phyloP scores from a whole-genome alignment of 2,113 vertebrate genomes.

The Atlantisia rogersi region DNA sequence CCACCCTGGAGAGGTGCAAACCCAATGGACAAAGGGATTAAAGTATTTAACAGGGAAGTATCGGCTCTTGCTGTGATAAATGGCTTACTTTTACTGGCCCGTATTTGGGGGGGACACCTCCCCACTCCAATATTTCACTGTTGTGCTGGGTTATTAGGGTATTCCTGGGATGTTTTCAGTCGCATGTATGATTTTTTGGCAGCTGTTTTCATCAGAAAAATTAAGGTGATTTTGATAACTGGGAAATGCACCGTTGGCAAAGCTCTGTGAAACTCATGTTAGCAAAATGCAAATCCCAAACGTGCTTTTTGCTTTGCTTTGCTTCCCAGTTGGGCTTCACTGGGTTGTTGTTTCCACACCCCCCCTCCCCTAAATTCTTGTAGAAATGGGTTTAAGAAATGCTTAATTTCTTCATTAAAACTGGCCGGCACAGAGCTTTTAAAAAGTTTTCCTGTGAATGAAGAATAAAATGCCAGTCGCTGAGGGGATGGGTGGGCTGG shows the following conservation, averaged over 20 bases:
- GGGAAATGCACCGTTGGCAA: slow-evolving; percentile 45
- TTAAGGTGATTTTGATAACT: slow-evolving; percentile 51
- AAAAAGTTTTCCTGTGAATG: neutral
- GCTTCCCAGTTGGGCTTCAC: slow-evolving; percentile 37
- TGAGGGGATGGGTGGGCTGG: too few species aligned
- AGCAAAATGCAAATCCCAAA: slow-evolving; percentile 24
- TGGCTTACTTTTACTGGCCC: slow-evolving; percentile 8
- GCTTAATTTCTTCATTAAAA: slow-evolving; percentile 32
- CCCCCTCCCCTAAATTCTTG: neutral
- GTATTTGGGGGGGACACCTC: neutral
- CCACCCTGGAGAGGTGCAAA: slow-evolving; percentile 22
- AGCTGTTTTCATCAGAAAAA: slow-evolving; percentile 57
- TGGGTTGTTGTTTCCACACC: neutral
- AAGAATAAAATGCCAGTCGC: neutral
- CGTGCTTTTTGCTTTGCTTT: neutral
- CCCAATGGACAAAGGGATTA: slow-evolving; percentile 18
- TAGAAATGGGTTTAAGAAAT: slow-evolving; percentile 55
- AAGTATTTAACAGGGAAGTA: slow-evolving; percentile 55
- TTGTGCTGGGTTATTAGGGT: slow-evolving; percentile 53
- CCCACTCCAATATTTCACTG: neutral
- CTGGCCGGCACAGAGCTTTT: neutral
- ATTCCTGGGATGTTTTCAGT: slow-evolving; percentile 38
- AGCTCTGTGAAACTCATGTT: slow-evolving; percentile 6
- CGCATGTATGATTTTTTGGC: slow-evolving; percentile 52
- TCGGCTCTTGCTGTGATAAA: neutral